Percentiles rank a stretch among this genome's conserved stretches.
phyloP scores from a whole-genome alignment of 2,113 vertebrate genomes.

The Tachuris rubrigastra region DNA sequence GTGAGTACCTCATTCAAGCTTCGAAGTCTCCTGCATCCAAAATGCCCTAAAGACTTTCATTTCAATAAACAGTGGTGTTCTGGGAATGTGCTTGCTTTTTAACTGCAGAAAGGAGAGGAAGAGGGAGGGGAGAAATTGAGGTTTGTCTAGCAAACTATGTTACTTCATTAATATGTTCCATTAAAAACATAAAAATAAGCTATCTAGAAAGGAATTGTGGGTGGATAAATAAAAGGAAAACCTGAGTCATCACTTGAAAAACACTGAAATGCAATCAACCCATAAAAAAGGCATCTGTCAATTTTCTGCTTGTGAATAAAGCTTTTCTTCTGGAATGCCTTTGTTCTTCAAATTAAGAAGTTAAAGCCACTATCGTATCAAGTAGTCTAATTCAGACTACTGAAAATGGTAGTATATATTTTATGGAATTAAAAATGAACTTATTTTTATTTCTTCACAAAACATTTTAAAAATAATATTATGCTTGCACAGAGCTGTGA shows the following conservation, averaged over 20 bases:
- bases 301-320: neutral
- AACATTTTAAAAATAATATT: neutral
- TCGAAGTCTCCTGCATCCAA: neutral
- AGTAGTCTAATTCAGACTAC: neutral
- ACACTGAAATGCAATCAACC: neutral
- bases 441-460: neutral
- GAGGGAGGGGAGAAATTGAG: neutral
- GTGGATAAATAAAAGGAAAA: neutral
- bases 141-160: neutral
- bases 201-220: neutral
- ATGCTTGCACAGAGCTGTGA: neutral
- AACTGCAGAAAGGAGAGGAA: neutral
- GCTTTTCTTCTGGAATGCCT: neutral
- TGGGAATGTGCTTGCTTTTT: neutral
- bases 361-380: neutral
- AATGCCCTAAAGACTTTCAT: conserved; percentile 4
- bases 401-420: neutral
- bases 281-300: neutral
- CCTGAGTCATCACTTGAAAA: conserved; percentile 23
- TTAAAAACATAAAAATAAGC: neutral
- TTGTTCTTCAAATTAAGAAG: conserved; percentile 29
- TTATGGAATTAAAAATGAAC: neutral
- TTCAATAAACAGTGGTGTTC: neutral
- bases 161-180: neutral
- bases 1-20: conserved; percentile 28